Percentiles rank a stretch among this genome's conserved stretches.
Conservation (phyloP, 1,140 invertebrate species). For the Dufourea novaeangliae region DNA sequence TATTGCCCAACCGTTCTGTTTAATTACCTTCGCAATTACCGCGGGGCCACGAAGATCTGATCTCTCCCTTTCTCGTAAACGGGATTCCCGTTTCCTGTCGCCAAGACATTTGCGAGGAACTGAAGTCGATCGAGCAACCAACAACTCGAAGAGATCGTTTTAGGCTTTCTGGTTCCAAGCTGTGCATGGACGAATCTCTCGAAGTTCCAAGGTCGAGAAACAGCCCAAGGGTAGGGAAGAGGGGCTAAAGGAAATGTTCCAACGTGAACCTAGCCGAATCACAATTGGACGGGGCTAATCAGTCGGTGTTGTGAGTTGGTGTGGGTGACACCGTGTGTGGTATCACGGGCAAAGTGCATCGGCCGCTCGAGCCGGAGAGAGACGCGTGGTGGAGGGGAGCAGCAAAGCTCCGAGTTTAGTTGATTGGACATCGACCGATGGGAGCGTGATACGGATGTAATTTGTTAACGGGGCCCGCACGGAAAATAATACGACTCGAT, state of each 20-base stretch:
- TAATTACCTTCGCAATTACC: slow-evolving; percentile 30
- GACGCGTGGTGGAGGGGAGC: no score
- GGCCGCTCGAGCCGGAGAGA: slow-evolving; percentile 10
- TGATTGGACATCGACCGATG: slow-evolving; percentile 52
- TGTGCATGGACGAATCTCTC: not conserved
- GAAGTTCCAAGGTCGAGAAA: no score
- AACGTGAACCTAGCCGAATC: not conserved
- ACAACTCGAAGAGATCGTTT: no score
- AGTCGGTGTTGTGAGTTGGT: slow-evolving; percentile 5
- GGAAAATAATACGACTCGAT: slow-evolving; percentile 61
- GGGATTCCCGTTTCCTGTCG: not conserved
- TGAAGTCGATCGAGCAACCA: no score
- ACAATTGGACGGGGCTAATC: no score
- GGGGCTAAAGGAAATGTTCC: no score
- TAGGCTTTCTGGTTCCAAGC: no score
- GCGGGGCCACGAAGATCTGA: not conserved
- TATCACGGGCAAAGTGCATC: slow-evolving; percentile 40
- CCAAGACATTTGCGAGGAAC: not conserved
- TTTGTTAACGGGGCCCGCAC: slow-evolving; percentile 56
- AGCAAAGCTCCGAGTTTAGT: slow-evolving; percentile 27
- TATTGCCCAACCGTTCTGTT: not conserved
- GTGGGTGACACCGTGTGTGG: not conserved
- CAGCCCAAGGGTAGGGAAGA: no score
- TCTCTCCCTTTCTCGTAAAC: slow-evolving; percentile 19
- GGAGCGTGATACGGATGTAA: slow-evolving; percentile 63